Evolutionary conservation across 2,113 vertebrate species (phyloP), one percentile per base, ranked within the genome.

Genomic region (Hemibagrus wyckioides): DNA sequence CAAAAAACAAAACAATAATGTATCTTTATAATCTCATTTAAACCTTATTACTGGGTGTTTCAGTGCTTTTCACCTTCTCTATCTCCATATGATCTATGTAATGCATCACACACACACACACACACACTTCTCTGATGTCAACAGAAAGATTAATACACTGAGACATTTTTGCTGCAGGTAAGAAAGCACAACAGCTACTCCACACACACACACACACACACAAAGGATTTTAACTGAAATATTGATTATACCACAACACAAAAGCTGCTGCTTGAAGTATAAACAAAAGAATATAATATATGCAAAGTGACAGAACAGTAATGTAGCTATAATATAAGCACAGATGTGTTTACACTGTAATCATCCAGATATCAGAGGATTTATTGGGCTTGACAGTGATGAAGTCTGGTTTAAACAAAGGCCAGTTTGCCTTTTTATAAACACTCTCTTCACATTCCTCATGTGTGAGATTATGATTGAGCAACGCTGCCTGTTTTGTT

Each of bases 401-500:
- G 50, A 48, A 83, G 48, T 23, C 39, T 30, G 30, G 50, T 89
- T 89, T 80, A 87, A 82, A 85, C n/a, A 41, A 82, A 83, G 57
- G 56, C 76, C 76, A 82, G 54, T 59, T 41, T 14, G 19, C 54
- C 4, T 39, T 41, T 48, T 76, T n/a, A 41, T 41, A 73, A 61
- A 86, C 54, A 56, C 36, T n/a, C 54, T 52, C 30, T 50, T n/a
- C 44, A 59, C 48, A 39, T 33, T 85, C 41, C 61, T 48, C 10
- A 44, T 65, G 69, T 84, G 86, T 86, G 84, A 84, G 86, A 75
- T 79, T 80, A 87, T 52, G 61, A 90, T 30, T 69, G 33, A 87
- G 87, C 76, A 73, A 54, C 19, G 67, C 63, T 76, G 65, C 69
- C 81, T 86, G 85, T 48, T 41, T 77, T 79, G 50, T 56, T 13